Conservation (phyloP, 1,140 invertebrate genomes). For the Atta cephalotes region DNA sequence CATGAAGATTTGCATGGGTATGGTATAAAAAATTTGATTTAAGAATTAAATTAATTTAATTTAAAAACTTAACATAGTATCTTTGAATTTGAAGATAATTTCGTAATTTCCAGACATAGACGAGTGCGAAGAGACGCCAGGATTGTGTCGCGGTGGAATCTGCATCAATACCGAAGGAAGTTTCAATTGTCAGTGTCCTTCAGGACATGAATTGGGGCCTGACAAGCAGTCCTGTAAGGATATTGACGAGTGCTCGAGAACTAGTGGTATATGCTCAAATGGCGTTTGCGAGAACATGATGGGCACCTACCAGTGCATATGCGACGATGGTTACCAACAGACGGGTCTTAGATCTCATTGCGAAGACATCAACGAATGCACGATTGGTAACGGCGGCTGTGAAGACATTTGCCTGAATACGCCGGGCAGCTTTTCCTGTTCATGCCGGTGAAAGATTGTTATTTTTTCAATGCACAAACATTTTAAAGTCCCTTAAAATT, state of each 20-base stretch:
- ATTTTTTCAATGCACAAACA: background rate
- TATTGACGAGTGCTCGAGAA: constrained; percentile 91
- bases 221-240: constrained; percentile 90
- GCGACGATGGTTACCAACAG: constrained; percentile 93
- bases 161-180: constrained; percentile 89
- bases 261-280: constrained; percentile 94
- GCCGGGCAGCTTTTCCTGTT: constrained; percentile 87
- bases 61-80: background rate
- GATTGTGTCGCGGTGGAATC: constrained; percentile 90
- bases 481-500: background rate
- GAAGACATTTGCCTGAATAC: constrained; percentile 89
- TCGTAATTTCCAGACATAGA: constrained; percentile 88
- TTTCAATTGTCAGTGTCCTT: constrained; percentile 89
- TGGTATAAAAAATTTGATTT: constrained; percentile 41
- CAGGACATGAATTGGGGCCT: constrained; percentile 89
- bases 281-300: constrained; percentile 95
- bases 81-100: constrained; percentile 10
- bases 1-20: constrained; percentile 95
- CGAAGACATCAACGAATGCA: constrained; percentile 90
- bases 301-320: constrained; percentile 95
- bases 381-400: constrained; percentile 88
- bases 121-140: constrained; percentile 90
- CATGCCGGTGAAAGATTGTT: constrained; percentile 83
- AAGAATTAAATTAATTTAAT: background rate
- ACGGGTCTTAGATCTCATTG: constrained; percentile 89